These are phyloP conservation scores for Halocynthia roretzi DNA, from an alignment of 23 tunicate species.

Conservation along the genomic window DNA sequence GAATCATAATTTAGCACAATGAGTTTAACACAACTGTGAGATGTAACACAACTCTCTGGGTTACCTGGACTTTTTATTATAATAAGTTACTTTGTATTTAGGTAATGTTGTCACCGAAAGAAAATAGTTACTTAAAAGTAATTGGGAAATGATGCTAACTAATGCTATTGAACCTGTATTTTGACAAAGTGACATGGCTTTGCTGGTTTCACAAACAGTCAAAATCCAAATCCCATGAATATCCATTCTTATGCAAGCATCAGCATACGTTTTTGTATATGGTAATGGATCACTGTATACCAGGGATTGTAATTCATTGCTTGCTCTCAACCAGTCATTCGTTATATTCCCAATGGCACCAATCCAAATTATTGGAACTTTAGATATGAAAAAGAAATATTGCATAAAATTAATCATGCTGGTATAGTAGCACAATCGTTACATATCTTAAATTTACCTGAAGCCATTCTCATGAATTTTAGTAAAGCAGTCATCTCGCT, in stretches of 20 bases:
- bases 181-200: constrained; percentile 5
- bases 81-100: neutral
- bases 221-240: neutral
- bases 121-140: neutral
- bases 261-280: neutral
- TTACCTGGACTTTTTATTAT: neutral
- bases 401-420: neutral
- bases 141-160: neutral
- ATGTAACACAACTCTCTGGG: neutral
- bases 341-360: constrained; percentile 10
- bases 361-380: constrained; percentile 12
- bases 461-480: constrained; percentile 5
- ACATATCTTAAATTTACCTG: neutral
- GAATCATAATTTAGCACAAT: neutral
- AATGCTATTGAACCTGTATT: neutral
- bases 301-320: neutral
- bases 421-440: neutral
- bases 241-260: constrained; percentile 9
- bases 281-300: neutral
- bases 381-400: neutral
- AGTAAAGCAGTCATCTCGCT: neutral
- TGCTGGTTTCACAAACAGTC: neutral
- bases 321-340: constrained; percentile 3
- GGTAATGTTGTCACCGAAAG: neutral
- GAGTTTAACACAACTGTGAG: neutral